Evolutionary conservation across 2,888 invertebrate species (phyloP).

Genomic region (Papilio protenor): DNA sequence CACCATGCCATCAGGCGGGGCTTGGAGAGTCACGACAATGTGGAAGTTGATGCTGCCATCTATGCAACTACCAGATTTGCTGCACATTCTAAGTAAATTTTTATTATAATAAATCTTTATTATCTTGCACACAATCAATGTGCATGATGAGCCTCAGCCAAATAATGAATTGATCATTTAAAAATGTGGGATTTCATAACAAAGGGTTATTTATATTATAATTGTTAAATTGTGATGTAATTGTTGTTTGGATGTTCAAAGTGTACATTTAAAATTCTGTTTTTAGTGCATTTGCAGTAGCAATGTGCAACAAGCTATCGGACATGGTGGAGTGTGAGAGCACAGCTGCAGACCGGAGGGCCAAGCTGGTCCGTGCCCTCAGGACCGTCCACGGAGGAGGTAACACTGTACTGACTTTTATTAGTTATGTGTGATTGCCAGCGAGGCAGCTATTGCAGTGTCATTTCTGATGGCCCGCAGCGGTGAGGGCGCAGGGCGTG

Average conservation of each 20-base stretch:
- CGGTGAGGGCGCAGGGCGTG: slow-evolving; percentile 88
- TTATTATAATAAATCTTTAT: background rate
- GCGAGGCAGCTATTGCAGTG: background rate
- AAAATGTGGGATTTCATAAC: too few species aligned
- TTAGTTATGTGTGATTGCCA: background rate
- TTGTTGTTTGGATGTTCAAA: background rate
- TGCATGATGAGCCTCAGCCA: too few species aligned
- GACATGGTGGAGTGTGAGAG: slow-evolving; percentile 97
- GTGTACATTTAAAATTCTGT: background rate
- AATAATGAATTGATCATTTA: too few species aligned
- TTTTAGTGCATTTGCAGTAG: slow-evolving; percentile 94
- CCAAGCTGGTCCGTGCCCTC: slow-evolving; percentile 94
- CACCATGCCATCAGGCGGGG: slow-evolving; percentile 97
- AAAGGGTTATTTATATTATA: too few species aligned
- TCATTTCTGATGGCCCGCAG: slow-evolving; percentile 67
- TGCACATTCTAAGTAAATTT: slow-evolving; percentile 94
- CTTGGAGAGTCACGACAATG: slow-evolving; percentile 96
- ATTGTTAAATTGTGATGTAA: too few species aligned
- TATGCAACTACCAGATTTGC: slow-evolving; percentile 98
- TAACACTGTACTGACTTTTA: slow-evolving; percentile 46
- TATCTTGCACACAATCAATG: background rate
- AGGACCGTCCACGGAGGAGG: slow-evolving; percentile 96
- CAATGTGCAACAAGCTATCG: slow-evolving; percentile 97
- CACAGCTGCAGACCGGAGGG: slow-evolving; percentile 95
- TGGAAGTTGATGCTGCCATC: slow-evolving; percentile 98